phyloP scores from a whole-genome alignment of 2,113 vertebrate species.

The Heterotis niloticus region DNA sequence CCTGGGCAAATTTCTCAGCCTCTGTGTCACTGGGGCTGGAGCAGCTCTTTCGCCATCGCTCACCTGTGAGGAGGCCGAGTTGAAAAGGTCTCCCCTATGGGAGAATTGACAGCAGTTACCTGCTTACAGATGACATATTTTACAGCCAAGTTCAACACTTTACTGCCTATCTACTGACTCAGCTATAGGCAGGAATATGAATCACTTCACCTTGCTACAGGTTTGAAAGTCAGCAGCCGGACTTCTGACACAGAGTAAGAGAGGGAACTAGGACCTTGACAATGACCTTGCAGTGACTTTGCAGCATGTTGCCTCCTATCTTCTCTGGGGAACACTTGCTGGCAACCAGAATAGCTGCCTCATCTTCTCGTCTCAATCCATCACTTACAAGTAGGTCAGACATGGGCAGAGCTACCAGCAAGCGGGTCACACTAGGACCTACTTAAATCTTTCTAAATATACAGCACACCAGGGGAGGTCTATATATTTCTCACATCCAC shows the following conservation, averaged over 20 bases:
- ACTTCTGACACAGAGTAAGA: background rate
- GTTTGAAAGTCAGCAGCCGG: background rate
- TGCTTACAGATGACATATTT: background rate
- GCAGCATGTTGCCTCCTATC: background rate
- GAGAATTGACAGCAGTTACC: background rate
- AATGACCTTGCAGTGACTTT: slow-evolving; percentile 18
- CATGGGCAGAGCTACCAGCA: slow-evolving; percentile 19
- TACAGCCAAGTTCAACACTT: background rate
- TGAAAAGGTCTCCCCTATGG: slow-evolving; percentile 63
- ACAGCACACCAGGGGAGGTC: slow-evolving; percentile 31
- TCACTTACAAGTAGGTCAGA: slow-evolving; percentile 49
- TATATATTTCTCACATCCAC: slow-evolving; percentile 32
- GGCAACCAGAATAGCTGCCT: slow-evolving; percentile 41
- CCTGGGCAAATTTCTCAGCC: slow-evolving; percentile 42
- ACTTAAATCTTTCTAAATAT: slow-evolving; percentile 42
- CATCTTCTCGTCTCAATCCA: slow-evolving; percentile 19
- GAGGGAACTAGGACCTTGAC: background rate
- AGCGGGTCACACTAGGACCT: slow-evolving; percentile 25
- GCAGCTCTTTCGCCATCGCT: slow-evolving; percentile 43
- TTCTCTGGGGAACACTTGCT: slow-evolving; percentile 11
- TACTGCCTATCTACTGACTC: background rate
- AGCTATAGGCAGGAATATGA: background rate
- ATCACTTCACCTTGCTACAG: background rate
- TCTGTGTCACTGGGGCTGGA: slow-evolving; percentile 38
- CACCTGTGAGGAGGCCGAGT: slow-evolving; percentile 56